A percentile compares a stretch with the other conserved stretches of the same genome.
phyloP scores from a whole-genome alignment of 2,113 vertebrate genomes.

The Romanogobio albipinnatus region DNA sequence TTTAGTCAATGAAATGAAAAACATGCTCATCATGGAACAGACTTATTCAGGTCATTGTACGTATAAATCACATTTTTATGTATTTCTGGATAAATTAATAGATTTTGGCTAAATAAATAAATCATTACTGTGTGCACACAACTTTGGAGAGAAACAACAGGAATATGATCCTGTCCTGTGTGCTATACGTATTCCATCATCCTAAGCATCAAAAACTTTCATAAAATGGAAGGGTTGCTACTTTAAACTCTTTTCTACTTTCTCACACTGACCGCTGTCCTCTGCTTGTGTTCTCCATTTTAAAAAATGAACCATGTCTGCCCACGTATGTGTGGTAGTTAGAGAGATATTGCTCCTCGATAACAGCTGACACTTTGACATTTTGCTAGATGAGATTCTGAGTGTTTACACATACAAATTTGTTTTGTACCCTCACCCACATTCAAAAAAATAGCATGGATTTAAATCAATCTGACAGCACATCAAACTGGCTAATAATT shows the following conservation, averaged over 20 bases:
- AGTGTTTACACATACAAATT: constrained; percentile 10
- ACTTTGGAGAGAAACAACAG: neutral
- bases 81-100: no score
- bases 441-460: constrained; percentile 27
- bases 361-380: constrained; percentile 36
- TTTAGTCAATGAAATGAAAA: no score
- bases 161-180: neutral
- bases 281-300: neutral
- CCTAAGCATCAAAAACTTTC: neutral
- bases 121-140: neutral
- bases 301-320: neutral
- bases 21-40: no score
- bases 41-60: no score
- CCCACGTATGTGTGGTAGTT: constrained; percentile 17
- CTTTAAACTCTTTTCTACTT: constrained; percentile 6
- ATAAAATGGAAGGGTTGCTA: neutral
- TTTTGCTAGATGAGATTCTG: constrained; percentile 23
- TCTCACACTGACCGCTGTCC: neutral
- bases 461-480: constrained; percentile 13
- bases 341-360: constrained; percentile 19
- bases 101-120: no score
- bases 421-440: neutral
- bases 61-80: no score
- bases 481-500: constrained; percentile 44
- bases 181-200: neutral